Evolutionary conservation across 2,113 vertebrate species (phyloP).

Genomic region (Lepus timidus): DNA sequence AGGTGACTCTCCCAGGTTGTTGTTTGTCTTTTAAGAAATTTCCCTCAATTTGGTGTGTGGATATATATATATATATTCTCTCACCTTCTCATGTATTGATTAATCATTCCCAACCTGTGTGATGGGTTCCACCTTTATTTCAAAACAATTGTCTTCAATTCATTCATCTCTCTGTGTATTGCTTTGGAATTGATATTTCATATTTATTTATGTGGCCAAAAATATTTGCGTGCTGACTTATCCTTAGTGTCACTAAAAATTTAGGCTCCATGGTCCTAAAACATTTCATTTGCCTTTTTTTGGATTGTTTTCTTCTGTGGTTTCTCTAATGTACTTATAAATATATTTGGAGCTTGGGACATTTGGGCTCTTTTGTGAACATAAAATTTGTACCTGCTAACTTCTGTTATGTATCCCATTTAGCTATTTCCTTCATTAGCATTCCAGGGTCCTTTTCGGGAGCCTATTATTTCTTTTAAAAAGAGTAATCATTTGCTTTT

Average conservation of each 20-base stretch:
- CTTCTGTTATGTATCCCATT: background rate
- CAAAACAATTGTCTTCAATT: background rate
- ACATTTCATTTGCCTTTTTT: slow-evolving; percentile 50
- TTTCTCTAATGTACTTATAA: slow-evolving; percentile 27
- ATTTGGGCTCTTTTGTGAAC: background rate
- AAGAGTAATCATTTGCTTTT: background rate
- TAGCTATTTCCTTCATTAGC: background rate
- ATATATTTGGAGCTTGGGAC: slow-evolving; percentile 44
- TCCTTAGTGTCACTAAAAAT: slow-evolving; percentile 45
- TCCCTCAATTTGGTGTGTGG: background rate
- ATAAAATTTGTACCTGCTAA: background rate
- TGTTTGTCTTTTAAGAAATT: slow-evolving; percentile 21
- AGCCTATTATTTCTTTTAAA: background rate
- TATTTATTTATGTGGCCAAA: slow-evolving; percentile 41
- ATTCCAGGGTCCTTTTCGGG: background rate
- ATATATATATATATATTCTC: background rate
- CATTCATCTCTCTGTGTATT: background rate
- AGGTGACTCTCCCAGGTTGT: background rate
- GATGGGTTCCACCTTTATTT: background rate
- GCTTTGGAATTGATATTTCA: slow-evolving; percentile 40
- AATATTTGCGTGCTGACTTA: slow-evolving; percentile 17
- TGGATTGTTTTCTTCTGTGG: slow-evolving; percentile 28
- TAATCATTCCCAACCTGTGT: background rate
- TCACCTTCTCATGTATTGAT: background rate
- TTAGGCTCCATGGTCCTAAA: background rate